Conservation (phyloP, 1,140 invertebrate species). For the Hylaeus volcanicus region DNA sequence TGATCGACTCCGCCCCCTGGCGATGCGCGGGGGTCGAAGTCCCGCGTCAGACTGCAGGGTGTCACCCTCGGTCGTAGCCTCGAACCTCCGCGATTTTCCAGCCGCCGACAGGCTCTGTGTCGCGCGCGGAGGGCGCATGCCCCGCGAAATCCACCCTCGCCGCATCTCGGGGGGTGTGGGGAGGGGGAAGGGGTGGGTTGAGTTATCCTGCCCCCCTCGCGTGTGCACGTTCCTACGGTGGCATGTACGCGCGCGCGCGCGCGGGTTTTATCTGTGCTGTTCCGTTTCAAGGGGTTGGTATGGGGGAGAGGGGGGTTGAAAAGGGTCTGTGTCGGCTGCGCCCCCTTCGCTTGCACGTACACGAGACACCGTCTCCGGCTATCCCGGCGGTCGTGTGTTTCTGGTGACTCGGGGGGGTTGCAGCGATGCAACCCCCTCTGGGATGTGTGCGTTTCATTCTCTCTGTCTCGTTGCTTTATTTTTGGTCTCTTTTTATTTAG, state of each 20-base stretch:
- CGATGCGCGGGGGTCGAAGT: conserved; percentile 68
- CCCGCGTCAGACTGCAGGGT: conserved; percentile 80
- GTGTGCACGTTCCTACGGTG: conserved; percentile 21
- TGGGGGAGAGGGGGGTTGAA: background rate
- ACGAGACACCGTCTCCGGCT: no score
- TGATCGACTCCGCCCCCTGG: conserved; percentile 28
- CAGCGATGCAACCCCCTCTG: background rate
- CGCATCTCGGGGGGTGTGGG: conserved; percentile 18
- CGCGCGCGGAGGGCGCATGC: conserved; percentile 36
- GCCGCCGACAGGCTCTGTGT: conserved; percentile 42
- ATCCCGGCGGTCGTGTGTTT: background rate
- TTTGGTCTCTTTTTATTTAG: no score
- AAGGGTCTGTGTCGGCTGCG: conserved; percentile 11
- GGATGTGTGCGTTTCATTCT: conserved; percentile 16
- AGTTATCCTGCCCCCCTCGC: conserved; percentile 9
- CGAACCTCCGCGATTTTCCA: conserved; percentile 68
- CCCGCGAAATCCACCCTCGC: conserved; percentile 55
- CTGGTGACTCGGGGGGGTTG: conserved; percentile 13
- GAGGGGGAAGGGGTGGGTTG: background rate
- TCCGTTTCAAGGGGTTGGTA: background rate
- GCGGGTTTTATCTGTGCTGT: conserved; percentile 23
- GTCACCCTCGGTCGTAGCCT: conserved; percentile 76
- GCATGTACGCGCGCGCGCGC: no score
- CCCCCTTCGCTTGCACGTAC: background rate
- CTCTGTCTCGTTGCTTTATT: background rate